A percentile compares a stretch with the other conserved stretches of the same genome.
Conservation (phyloP, 2,888 invertebrate species). For the Dione juno region DNA sequence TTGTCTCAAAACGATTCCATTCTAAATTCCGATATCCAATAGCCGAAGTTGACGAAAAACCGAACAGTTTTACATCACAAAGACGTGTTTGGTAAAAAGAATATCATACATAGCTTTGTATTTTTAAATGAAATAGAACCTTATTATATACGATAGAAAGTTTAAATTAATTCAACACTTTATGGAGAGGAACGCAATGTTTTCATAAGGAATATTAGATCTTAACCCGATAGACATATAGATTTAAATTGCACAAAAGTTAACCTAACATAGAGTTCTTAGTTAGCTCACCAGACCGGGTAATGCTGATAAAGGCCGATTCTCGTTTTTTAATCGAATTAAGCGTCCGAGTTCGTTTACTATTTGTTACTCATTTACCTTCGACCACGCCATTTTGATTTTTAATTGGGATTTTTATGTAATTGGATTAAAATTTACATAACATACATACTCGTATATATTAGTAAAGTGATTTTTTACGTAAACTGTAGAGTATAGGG, state of each 20-base stretch:
- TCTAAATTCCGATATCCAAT: constrained; percentile 40
- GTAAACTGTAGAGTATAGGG: neutral
- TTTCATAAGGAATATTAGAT: constrained; percentile 16
- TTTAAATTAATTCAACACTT: constrained; percentile 1
- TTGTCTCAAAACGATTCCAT: constrained; percentile 38
- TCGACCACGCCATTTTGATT: constrained; percentile 39
- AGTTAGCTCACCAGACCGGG: constrained; percentile 49
- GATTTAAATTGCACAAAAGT: constrained; percentile 15
- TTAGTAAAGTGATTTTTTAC: neutral
- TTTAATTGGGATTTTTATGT: constrained; percentile 46
- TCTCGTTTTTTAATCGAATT: constrained; percentile 52
- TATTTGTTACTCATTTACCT: constrained; percentile 49
- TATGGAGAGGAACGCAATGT: neutral
- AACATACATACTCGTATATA: neutral
- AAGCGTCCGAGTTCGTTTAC: constrained; percentile 48
- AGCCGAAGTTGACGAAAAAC: constrained; percentile 41
- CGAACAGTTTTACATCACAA: constrained; percentile 45
- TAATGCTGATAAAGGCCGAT: constrained; percentile 51
- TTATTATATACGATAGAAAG: constrained; percentile 3
- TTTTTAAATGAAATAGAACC: constrained; percentile 17
- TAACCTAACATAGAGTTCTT: constrained; percentile 18
- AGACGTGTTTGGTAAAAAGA: constrained; percentile 44
- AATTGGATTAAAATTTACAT: constrained; percentile 26
- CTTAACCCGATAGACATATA: neutral
- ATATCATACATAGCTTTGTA: constrained; percentile 24